Evolutionary conservation across 2,888 invertebrate genomes (phyloP), one percentile per base, ranked within the genome.

Genomic region (Dicyrtomina minuta): DNA sequence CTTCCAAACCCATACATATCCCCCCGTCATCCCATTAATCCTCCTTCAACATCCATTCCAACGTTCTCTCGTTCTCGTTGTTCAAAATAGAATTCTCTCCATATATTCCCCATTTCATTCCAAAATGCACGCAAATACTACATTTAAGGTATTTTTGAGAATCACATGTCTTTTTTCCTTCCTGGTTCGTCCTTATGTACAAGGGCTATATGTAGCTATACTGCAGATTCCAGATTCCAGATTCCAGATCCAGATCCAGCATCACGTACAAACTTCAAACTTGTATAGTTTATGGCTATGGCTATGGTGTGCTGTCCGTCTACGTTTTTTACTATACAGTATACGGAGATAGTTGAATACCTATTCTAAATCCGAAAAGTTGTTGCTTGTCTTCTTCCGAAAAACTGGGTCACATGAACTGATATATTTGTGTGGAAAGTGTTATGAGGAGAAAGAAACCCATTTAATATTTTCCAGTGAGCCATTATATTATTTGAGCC

Each of bases 351-450:
- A 4, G 13, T 12, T 41, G 8, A 10, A 41, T 41, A 10, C 8
- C 13, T n/a, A n/a, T n/a, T n/a, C n/a, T n/a, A n/a, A n/a, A n/a
- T n/a, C n/a, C n/a, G n/a, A n/a, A n/a, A 33, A 33, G 33, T 8
- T 33, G 33, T 33, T 33, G 33, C 8, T 55, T 55, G 6, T 55
- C 51, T 17, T 17, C 51, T 22, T 2, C 15, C 20, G 8, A 15
- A 27, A 27, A 55, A 55, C 12, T 55, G n/a, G 55, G 55, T 55
- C 55, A 55, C 55, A 22, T 22, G 55, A 55, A 55, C 55, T 55
- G n/a, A n/a, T n/a, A n/a, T n/a, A n/a, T n/a, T n/a, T n/a, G n/a
- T n/a, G n/a, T n/a, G n/a, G n/a, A n/a, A n/a, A n/a, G n/a, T 33
- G 33, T 8, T 33, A 33, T 33, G 33, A 5, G 33, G 4, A 33